Evolutionary conservation across 53 echinoderm and acorn worm genomes (phyloP).

Genomic region (Apostichopus leukothele): DNA sequence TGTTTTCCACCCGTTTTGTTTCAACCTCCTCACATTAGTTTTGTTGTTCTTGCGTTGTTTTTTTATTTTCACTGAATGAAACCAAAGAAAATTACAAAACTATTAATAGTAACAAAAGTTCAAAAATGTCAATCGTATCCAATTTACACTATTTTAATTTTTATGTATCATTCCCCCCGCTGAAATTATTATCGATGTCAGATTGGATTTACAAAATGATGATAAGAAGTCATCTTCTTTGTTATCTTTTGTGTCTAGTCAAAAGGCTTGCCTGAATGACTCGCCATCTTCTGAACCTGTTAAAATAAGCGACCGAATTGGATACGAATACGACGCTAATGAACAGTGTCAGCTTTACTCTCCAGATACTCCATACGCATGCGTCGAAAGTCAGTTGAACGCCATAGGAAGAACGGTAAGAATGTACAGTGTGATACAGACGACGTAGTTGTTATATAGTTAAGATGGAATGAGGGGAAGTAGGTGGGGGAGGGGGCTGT

Average conservation of each 20-base stretch:
- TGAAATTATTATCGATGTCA: background rate
- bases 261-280: constrained; percentile 51
- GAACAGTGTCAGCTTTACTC: constrained; percentile 56
- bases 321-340: constrained; percentile 21
- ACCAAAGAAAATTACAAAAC: too few relatives aligned
- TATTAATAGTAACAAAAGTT: too few relatives aligned
- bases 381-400: constrained; percentile 46
- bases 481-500: too few relatives aligned
- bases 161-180: too few relatives aligned
- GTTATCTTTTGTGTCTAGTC: background rate
- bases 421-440: too few relatives aligned
- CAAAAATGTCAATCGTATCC: too few relatives aligned
- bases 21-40: too few relatives aligned
- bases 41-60: background rate
- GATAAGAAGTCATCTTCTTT: background rate
- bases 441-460: too few relatives aligned
- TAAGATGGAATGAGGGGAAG: too few relatives aligned
- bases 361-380: constrained; percentile 6
- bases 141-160: too few relatives aligned
- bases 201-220: background rate
- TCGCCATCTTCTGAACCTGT: background rate
- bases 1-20: too few relatives aligned
- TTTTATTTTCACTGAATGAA: too few relatives aligned
- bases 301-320: constrained; percentile 17
- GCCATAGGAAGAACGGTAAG: background rate